Conservation (phyloP, 1,140 invertebrate species). For the Caligus rogercresseyi region DNA sequence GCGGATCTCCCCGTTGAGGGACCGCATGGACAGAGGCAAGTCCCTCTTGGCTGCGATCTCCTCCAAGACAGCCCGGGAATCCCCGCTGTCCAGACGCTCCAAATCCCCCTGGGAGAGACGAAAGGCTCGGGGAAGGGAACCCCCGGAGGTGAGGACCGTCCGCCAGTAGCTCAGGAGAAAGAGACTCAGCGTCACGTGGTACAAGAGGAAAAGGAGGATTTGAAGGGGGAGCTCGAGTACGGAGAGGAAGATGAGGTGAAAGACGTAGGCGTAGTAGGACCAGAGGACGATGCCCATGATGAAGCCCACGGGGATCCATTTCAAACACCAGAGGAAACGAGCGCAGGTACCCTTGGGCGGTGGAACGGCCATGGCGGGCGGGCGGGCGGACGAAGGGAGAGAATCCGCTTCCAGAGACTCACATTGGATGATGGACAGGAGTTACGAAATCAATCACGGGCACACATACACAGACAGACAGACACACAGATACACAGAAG, state of each 20-base stretch:
- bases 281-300: constrained; percentile 71
- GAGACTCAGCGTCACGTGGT: constrained; percentile 65
- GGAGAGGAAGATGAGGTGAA: constrained; percentile 43
- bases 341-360: not conserved
- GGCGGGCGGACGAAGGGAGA: no score
- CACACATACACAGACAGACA: no score
- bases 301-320: constrained; percentile 81
- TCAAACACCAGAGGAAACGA: not conserved
- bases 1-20: constrained; percentile 28
- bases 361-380: not conserved
- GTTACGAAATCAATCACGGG: no score
- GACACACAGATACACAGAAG: no score
- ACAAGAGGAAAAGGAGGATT: constrained; percentile 39
- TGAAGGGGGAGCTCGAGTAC: constrained; percentile 1
- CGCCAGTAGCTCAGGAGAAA: constrained; percentile 87
- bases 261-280: constrained; percentile 95
- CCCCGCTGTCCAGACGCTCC: not conserved
- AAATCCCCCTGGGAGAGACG: constrained; percentile 48
- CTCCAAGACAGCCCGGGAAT: not conserved
- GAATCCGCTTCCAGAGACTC: no score
- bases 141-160: constrained; percentile 71
- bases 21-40: constrained; percentile 4
- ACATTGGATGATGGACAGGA: no score
- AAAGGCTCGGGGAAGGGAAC: not conserved
- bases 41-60: constrained; percentile 8